Percentiles rank a stretch among this genome's conserved stretches.
Conservation (phyloP, 23 tunicate genomes). For the Phallusia fumigata region DNA sequence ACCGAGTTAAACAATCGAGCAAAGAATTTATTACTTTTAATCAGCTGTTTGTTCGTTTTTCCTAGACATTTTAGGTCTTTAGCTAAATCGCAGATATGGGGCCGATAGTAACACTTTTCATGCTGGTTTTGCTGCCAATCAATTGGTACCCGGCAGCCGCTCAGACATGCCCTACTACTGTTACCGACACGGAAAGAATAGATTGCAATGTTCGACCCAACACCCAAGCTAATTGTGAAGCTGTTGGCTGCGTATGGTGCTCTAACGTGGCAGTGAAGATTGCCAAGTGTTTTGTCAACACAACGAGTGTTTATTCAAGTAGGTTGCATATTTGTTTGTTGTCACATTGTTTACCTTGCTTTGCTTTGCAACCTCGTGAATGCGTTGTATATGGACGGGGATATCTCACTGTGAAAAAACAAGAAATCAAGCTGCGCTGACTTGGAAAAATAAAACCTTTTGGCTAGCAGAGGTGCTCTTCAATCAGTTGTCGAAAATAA, state of each 20-base stretch:
- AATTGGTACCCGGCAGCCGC: not conserved
- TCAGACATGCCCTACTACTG: not conserved
- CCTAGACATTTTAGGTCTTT: no score
- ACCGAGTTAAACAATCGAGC: no score
- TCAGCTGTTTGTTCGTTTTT: no score
- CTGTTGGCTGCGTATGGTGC: conserved; percentile 47
- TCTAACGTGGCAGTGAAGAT: conserved; percentile 16
- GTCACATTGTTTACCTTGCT: not conserved
- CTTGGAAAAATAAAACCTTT: no score
- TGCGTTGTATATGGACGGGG: no score
- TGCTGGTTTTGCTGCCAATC: not conserved
- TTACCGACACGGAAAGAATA: conserved; percentile 22
- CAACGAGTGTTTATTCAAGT: conserved; percentile 12
- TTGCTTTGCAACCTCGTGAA: not conserved
- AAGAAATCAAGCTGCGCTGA: no score
- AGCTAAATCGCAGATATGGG: no score
- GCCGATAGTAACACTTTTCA: not conserved
- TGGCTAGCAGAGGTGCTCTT: no score
- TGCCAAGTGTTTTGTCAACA: conserved; percentile 42
- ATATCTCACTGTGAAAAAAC: no score
- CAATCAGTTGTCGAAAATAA: no score
- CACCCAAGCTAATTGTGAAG: conserved; percentile 30
- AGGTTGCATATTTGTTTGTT: not conserved
- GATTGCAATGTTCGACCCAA: conserved; percentile 42
- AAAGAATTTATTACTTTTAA: no score